phyloP scores from a whole-genome alignment of 2,113 vertebrate genomes.

The Phylloscopus whistleri region DNA sequence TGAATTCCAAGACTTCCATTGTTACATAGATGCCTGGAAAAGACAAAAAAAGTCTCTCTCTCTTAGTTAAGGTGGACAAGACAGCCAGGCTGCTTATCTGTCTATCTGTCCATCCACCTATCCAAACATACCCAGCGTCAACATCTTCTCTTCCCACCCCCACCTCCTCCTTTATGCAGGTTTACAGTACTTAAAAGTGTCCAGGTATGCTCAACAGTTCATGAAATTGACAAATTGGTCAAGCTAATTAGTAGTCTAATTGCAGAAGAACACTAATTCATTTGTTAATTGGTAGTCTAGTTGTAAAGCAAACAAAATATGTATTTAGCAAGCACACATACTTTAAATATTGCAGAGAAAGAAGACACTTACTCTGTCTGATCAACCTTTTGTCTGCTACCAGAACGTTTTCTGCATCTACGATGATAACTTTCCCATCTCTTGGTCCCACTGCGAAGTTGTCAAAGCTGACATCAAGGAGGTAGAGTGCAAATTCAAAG shows the following conservation, averaged over 20 bases:
- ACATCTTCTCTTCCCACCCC: not conserved
- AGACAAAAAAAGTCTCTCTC: not conserved
- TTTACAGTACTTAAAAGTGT: not conserved
- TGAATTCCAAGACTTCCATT: not conserved
- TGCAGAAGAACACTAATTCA: not conserved
- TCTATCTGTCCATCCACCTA: not conserved
- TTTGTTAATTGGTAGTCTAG: not conserved
- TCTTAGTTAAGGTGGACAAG: not conserved
- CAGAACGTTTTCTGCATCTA: conserved; percentile 98
- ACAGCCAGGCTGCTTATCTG: not conserved
- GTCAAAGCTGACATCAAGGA: conserved; percentile 98
- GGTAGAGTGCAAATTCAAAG: conserved; percentile 99
- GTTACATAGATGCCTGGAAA: not conserved
- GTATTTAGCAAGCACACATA: not conserved
- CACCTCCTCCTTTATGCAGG: not conserved
- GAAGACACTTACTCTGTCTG: conserved; percentile 89
- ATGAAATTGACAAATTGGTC: not conserved
- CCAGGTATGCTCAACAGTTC: not conserved
- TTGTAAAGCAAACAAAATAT: not conserved
- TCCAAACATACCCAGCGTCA: accelerated
- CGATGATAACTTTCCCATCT: conserved; percentile 96
- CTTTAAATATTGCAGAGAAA: not conserved
- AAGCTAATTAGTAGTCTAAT: not conserved
- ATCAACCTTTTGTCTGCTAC: conserved; percentile 97
- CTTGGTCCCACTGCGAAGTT: conserved; percentile 97